Evolutionary conservation across 1,140 invertebrate species (phyloP).

Genomic region (Caenorhabditis latens): DNA sequence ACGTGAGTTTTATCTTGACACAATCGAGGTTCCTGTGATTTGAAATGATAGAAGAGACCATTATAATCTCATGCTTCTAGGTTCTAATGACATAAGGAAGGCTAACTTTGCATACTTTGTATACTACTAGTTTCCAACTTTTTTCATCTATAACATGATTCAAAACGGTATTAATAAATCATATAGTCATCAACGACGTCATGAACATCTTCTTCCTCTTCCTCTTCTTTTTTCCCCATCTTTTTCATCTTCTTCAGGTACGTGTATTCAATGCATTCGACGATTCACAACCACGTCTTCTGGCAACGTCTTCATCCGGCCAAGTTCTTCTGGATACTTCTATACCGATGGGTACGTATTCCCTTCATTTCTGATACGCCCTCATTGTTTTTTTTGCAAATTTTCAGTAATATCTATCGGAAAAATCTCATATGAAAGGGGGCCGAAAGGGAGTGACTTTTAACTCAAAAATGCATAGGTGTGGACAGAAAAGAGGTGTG

Average conservation of each 20-base stretch:
- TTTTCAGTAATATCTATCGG: neutral
- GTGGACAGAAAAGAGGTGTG: conserved; percentile 35
- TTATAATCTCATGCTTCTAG: no score
- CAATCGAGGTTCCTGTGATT: no score
- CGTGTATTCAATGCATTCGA: conserved; percentile 52
- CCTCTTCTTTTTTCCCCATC: neutral
- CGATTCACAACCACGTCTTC: conserved; percentile 39
- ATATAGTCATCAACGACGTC: neutral
- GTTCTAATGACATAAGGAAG: no score
- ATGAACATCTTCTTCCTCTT: neutral
- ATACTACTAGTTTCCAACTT: no score
- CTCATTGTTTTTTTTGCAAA: neutral
- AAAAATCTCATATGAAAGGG: conserved; percentile 28
- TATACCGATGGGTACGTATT: conserved; percentile 16
- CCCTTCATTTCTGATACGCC: neutral
- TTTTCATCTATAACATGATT: neutral
- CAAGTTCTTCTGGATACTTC: conserved; percentile 50
- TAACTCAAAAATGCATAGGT: conserved; percentile 50
- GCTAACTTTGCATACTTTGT: no score
- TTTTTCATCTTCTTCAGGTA: conserved; percentile 18
- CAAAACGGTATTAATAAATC: neutral
- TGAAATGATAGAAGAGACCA: no score
- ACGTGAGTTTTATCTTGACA: conserved; percentile 5
- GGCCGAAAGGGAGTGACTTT: conserved; percentile 28
- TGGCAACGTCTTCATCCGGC: conserved; percentile 34